Evolutionary conservation across 92 coral and sea anemone genomes (phyloP).

Genomic region (Nematostella vectensis): DNA sequence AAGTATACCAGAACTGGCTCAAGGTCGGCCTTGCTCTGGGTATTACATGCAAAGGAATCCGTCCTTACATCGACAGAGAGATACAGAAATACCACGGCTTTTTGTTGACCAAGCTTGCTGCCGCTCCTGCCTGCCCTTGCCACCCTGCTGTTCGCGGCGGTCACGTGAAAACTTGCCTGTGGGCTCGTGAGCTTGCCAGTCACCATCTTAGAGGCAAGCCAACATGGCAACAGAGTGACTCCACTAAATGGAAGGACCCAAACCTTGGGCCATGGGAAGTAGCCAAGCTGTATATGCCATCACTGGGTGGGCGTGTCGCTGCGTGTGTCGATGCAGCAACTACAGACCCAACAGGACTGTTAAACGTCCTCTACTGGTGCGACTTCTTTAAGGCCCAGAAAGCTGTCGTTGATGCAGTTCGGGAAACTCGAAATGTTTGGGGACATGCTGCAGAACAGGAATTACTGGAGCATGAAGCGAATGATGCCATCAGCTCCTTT

Average conservation of each 20-base stretch:
- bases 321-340: conserved; percentile 23
- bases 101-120: conserved; percentile 19
- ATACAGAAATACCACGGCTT: conserved; percentile 27
- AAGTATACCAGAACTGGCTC: conserved; percentile 72
- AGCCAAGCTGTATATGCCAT: conserved; percentile 76
- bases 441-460: conserved; percentile 58
- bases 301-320: conserved; percentile 28
- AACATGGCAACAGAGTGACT: conserved; percentile 69
- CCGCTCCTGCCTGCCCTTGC: conserved; percentile 37
- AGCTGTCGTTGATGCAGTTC: conserved; percentile 37
- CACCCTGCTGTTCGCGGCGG: conserved; percentile 20
- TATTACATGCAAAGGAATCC: conserved; percentile 42
- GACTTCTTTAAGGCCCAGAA: conserved; percentile 39
- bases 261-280: conserved; percentile 67
- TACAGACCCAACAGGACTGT: conserved; percentile 65
- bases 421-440: conserved; percentile 62
- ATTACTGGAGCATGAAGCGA: conserved; percentile 34
- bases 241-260: conserved; percentile 60
- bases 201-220: conserved; percentile 34
- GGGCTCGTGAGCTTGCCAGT: conserved; percentile 54
- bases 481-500: conserved; percentile 51
- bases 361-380: conserved; percentile 62
- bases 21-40: conserved; percentile 63
- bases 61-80: conserved; percentile 37
- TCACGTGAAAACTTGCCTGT: conserved; percentile 37